A percentile compares a stretch with the other conserved stretches of the same genome.
Evolutionary conservation across 2,113 vertebrate genomes (phyloP).

Genomic region (Aldabrachelys gigantea): DNA sequence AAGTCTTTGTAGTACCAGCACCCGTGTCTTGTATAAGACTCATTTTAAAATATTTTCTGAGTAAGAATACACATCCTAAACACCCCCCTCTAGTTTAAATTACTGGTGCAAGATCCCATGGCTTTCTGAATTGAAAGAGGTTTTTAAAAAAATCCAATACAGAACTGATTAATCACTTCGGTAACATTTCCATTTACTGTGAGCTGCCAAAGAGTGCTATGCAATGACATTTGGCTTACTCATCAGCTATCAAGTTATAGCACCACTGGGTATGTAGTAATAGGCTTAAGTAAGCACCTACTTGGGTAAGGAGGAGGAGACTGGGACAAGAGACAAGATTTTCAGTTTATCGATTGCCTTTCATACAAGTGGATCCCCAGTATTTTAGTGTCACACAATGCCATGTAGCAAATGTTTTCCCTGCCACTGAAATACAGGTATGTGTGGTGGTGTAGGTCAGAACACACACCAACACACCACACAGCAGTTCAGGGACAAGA

Average conservation of each 20-base stretch:
- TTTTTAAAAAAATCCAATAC: no score
- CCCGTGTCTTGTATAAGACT: background rate
- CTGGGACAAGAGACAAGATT: background rate
- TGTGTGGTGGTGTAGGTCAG: no score
- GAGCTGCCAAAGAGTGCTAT: background rate
- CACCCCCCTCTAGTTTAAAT: no score
- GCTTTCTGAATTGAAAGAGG: no score
- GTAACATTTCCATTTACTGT: no score
- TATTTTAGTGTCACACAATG: rapidly evolving
- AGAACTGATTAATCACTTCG: no score
- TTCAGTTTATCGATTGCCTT: background rate
- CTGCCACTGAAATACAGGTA: background rate
- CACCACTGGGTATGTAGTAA: rapidly evolving
- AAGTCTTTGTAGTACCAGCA: background rate
- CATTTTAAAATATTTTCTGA: background rate
- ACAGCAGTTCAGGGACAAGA: no score
- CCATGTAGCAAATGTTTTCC: background rate
- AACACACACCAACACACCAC: no score
- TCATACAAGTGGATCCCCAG: background rate
- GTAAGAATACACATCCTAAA: no score
- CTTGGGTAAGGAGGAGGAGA: background rate
- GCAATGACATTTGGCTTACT: background rate
- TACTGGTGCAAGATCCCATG: no score
- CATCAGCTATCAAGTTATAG: background rate
- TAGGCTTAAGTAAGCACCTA: background rate